Conservation (phyloP, 2,797 vertebrate species). For the Coreius guichenoti region DNA sequence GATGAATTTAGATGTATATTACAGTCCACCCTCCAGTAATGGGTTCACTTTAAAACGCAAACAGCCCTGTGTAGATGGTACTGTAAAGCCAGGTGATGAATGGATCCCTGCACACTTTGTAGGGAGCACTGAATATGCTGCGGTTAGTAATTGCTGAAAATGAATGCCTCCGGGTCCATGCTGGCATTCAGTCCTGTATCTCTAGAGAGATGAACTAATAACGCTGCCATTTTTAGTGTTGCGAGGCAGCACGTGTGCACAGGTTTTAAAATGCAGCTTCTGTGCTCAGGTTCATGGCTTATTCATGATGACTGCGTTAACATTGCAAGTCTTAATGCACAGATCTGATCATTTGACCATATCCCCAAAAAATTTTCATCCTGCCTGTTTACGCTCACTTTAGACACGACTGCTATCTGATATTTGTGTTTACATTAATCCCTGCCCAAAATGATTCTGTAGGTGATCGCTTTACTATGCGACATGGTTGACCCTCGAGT, state of each 20-base stretch:
- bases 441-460: neutral
- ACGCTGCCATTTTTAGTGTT: slow-evolving; percentile 4
- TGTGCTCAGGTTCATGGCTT: neutral
- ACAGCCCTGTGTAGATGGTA: slow-evolving; percentile 47
- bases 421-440: neutral
- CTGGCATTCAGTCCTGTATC: slow-evolving; percentile 12
- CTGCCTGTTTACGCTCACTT: neutral
- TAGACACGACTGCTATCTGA: neutral
- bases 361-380: too few species aligned
- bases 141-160: slow-evolving; percentile 54
- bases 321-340: neutral
- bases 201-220: slow-evolving; percentile 22
- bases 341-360: neutral
- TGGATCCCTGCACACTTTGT: slow-evolving; percentile 41
- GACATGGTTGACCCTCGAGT: neutral
- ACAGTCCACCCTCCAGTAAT: slow-evolving; percentile 5
- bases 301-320: neutral
- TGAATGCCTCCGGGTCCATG: slow-evolving; percentile 18
- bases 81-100: slow-evolving; percentile 47
- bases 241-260: neutral
- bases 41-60: slow-evolving; percentile 35
- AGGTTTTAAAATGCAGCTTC: neutral
- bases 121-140: slow-evolving; percentile 31
- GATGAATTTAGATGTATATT: slow-evolving; percentile 34
- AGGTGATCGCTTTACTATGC: neutral